phyloP scores from a whole-genome alignment of 2,797 vertebrate species.

The Typhlichthys eigenmanni region DNA sequence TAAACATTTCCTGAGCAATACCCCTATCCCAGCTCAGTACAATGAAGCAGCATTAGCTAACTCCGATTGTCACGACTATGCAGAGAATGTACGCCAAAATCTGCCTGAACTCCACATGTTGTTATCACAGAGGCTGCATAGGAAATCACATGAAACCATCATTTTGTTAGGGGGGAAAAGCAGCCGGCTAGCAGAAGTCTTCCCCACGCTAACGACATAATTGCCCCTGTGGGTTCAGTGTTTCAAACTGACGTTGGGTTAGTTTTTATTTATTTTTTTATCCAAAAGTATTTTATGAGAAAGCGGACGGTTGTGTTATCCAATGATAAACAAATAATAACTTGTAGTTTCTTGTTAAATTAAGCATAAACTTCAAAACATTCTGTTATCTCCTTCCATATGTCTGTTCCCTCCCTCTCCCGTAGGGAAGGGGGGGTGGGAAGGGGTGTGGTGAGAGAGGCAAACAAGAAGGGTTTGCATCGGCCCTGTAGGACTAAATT shows the following conservation, averaged over 20 bases:
- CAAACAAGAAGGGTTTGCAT: constrained; percentile 52
- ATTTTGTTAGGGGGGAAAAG: constrained; percentile 31
- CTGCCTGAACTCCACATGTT: constrained; percentile 59
- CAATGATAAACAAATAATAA: too few species aligned
- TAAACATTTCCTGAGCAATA: constrained; percentile 65
- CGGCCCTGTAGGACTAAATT: constrained; percentile 72
- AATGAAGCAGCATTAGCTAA: constrained; percentile 45
- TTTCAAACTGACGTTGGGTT: constrained; percentile 28
- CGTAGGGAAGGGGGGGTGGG: neutral
- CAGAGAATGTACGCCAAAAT: constrained; percentile 44
- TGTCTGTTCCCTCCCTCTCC: constrained; percentile 18
- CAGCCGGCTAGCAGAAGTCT: constrained; percentile 16
- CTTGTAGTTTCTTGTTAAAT: too few species aligned
- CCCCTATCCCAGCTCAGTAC: constrained; percentile 10
- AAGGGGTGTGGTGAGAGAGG: neutral
- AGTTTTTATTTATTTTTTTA: constrained; percentile 10
- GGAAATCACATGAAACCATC: constrained; percentile 24
- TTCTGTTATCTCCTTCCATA: constrained; percentile 26
- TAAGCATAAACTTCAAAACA: neutral
- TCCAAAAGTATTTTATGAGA: neutral
- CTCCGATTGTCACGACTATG: constrained; percentile 27
- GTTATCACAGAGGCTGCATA: constrained; percentile 34
- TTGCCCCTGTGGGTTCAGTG: constrained; percentile 45
- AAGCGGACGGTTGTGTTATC: neutral
- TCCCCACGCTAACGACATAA: constrained; percentile 50